These are phyloP conservation scores for Lepidurus couesii DNA, from an alignment of 1,140 invertebrate genomes.

Conservation along the genomic window DNA sequence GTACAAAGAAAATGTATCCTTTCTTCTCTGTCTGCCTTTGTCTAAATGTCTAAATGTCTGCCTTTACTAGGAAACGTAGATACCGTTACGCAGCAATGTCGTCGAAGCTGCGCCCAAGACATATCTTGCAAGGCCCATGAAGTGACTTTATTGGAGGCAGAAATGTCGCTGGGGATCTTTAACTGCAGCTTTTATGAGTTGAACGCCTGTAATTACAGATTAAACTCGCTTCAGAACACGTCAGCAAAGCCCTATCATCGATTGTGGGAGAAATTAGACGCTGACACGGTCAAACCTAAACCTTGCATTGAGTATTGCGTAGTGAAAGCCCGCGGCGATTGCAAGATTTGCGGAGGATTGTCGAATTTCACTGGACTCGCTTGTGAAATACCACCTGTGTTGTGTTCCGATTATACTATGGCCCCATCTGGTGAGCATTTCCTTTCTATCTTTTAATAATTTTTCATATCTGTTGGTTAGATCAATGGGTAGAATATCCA, in stretches of 20 bases:
- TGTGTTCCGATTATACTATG: not conserved
- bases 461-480: not conserved
- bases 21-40: too few species aligned
- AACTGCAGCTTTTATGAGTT: not conserved
- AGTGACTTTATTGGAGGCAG: too few species aligned
- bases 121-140: too few species aligned
- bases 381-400: not conserved
- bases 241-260: not conserved
- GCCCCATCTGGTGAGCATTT: not conserved
- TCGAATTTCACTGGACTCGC: not conserved
- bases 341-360: not conserved
- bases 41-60: too few species aligned
- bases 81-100: not conserved
- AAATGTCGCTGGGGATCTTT: not conserved
- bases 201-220: not conserved
- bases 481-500: not conserved
- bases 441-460: not conserved
- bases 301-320: not conserved
- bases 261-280: not conserved
- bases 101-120: not conserved
- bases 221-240: not conserved
- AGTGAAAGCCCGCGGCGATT: not conserved
- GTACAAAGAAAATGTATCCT: not conserved
- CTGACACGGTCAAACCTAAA: not conserved
- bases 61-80: not conserved